Base-by-base conservation (phyloP, 1,140 invertebrate species). In the Neomicropteryx cornuta region DNA sequence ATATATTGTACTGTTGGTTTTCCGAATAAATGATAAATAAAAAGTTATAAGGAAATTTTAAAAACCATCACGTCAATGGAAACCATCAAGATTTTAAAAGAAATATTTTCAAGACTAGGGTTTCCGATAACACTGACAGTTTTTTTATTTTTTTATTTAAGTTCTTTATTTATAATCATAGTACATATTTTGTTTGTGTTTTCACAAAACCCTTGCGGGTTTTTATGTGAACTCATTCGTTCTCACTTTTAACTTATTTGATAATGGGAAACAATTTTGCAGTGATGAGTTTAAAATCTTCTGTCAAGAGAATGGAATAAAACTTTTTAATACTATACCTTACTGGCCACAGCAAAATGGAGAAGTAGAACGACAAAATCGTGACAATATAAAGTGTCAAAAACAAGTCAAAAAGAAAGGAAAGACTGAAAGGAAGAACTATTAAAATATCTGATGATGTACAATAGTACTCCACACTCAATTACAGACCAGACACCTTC, bases 391-490 rank as follows among this genome's bases (percentile, higher is more conserved):
- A 13, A 27, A 27, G 23, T 13, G 23, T 13, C 23, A 8, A 8
- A 27, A 13, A 27, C 13, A 8, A 27, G 23, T 13, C 23, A 27
- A 8, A 8, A 8, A 8, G 23, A 27, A 13, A 27, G 13, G 13
- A 27, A n/a, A n/a, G n/a, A n/a, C n/a, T n/a, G n/a, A n/a, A n/a
- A n/a, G n/a, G n/a, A n/a, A n/a, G n/a, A n/a, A n/a, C 6, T 34
- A 5, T 19, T 5, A 11, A 27, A 46, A 10, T 52, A 52, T 33
- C 21, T 50, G 1, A 41, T 30, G 2, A 50, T 50, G 48, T 52
- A 50, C 20, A 49, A 49, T 17, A 40, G 35, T 2, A 52, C 47
- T 3, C 47, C 47, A 3, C 47, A 51, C 17, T 29, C 34, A n/a
- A 18, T 32, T 3, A 51, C 46, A 13, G 46, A 44, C 0, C 41